Evolutionary conservation across 2,888 invertebrate species (phyloP).

Genomic region (Rhyacophila evoluta): DNA sequence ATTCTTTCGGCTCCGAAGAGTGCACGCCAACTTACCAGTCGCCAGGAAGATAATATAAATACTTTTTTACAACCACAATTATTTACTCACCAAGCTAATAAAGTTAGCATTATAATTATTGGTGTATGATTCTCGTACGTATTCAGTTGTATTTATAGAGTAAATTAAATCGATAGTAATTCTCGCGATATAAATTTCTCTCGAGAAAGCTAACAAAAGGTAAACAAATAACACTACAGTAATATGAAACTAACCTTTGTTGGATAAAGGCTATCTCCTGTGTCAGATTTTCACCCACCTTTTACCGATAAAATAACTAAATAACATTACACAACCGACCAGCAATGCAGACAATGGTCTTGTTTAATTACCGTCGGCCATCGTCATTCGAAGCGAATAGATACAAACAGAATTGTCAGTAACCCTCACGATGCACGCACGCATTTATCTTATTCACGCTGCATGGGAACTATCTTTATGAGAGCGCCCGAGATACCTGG

Average conservation of each 20-base stretch:
- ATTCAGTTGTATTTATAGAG: too few relatives aligned
- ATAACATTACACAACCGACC: not conserved
- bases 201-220: not conserved
- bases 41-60: too few relatives aligned
- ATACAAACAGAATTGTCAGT: conserved; percentile 40
- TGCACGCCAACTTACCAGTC: too few relatives aligned
- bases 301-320: not conserved
- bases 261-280: not conserved
- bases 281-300: not conserved
- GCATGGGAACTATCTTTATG: conserved; percentile 43
- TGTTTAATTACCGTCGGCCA: conserved; percentile 37
- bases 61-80: too few relatives aligned
- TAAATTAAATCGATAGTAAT: too few relatives aligned
- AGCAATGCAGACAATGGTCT: conserved; percentile 4
- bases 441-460: conserved; percentile 53
- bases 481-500: not conserved
- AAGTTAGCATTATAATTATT: too few relatives aligned
- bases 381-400: conserved; percentile 30
- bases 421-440: conserved; percentile 41
- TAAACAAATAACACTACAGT: not conserved
- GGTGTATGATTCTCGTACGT: too few relatives aligned
- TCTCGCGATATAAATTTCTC: not conserved
- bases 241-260: not conserved
- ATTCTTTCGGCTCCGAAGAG: too few relatives aligned
- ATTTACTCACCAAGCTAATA: too few relatives aligned